Conservation (phyloP, 2,888 invertebrate genomes). For the Plagodis pulveraria region DNA sequence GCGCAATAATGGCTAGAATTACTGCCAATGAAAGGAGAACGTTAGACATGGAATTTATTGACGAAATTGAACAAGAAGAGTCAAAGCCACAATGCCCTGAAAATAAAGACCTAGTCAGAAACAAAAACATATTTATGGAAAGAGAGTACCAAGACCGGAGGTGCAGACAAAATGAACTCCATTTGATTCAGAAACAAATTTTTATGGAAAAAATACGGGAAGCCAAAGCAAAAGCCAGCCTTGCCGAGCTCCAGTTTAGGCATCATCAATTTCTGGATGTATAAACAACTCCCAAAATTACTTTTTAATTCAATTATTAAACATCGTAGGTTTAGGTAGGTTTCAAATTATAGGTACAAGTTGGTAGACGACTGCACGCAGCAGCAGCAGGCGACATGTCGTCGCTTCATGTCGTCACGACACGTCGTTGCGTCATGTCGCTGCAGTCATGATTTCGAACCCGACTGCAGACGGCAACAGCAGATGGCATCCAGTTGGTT, state of each 20-base stretch:
- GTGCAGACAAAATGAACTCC: constrained; percentile 8
- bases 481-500: too few relatives aligned
- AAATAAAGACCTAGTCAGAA: not conserved
- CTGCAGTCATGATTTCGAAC: too few relatives aligned
- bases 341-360: too few relatives aligned
- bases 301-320: too few relatives aligned
- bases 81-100: too few relatives aligned
- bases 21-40: not conserved
- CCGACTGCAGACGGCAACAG: too few relatives aligned
- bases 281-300: too few relatives aligned
- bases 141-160: constrained; percentile 11
- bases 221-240: constrained; percentile 12
- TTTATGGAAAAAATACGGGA: constrained; percentile 13
- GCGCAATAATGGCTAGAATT: not conserved
- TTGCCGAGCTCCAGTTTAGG: constrained; percentile 11
- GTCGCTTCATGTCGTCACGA: too few relatives aligned
- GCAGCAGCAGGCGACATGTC: too few relatives aligned
- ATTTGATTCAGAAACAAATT: constrained; percentile 8
- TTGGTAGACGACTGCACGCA: too few relatives aligned
- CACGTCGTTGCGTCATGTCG: too few relatives aligned
- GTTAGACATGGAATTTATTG: not conserved
- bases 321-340: too few relatives aligned
- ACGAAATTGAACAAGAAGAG: not conserved
- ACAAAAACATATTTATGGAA: constrained; percentile 2
- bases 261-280: constrained; percentile 1